Base-by-base conservation (phyloP, 2,888 invertebrate genomes). In the Acanthococcus lagerstroemiae region DNA sequence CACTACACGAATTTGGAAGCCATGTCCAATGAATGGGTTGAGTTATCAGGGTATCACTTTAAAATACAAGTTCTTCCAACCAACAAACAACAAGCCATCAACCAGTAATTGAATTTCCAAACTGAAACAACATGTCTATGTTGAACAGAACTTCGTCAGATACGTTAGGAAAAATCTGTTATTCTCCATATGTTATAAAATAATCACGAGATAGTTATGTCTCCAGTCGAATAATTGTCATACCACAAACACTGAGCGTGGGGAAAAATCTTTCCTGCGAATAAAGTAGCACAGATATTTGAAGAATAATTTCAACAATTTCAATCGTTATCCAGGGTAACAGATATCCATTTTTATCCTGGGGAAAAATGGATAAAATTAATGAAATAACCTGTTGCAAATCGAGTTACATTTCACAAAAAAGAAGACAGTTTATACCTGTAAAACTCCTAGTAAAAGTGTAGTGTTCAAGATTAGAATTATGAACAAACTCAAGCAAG, bases 81-180 rank as follows among this genome's bases (percentile, higher is more conserved):
- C 6, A 63, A n/a, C 1, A 63, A 19, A 12, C 63, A 63, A 12
- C 52, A 30, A 5, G 63, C 54, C 19, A 54, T 24, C 37, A 54
- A 54, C 63, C 63, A 63, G 24, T 54, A 44, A 63, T 63, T 52
- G 37, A 63, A 7, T 63, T 63, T 63, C 63, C 63, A 63, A 24
- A 63, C 63, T 63, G 25, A 52, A 63, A 60, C 15, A 37, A 37
- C 7, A 37, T 9, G 37, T 7, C 7, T 37, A 37, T n/a, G n/a
- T n/a, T n/a, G n/a, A 37, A 37, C 3, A 37, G n/a, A 37, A 37
- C 37, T n/a, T n/a, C n/a, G n/a, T n/a, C n/a, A n/a, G n/a, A n/a
- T n/a, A n/a, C n/a, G n/a, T n/a, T n/a, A n/a, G n/a, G n/a, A n/a
- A n/a, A n/a, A n/a, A n/a, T n/a, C n/a, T n/a, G n/a, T n/a, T n/a